Conservation (phyloP, 2,888 invertebrate genomes). For the Amiota communis region DNA sequence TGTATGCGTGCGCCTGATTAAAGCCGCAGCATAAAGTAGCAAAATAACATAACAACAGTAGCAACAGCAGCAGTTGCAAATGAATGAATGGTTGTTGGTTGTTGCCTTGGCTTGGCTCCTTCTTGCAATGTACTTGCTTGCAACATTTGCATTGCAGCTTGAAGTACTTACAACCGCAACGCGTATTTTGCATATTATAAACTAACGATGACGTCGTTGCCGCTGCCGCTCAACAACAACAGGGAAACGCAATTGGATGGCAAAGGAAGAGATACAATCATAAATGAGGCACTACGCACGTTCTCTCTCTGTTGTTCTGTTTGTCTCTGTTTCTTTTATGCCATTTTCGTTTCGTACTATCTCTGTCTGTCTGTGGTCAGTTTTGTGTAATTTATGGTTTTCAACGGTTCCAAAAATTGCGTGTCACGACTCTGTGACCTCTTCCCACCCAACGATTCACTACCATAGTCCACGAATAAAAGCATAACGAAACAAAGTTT, state of each 20-base stretch:
- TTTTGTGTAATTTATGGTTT: slow-evolving; percentile 62
- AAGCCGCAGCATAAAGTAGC: not conserved
- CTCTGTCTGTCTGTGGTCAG: slow-evolving; percentile 42
- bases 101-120: no score
- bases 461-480: no score
- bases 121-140: no score
- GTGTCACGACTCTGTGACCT: slow-evolving; percentile 24
- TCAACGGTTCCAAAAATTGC: slow-evolving; percentile 45
- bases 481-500: not conserved
- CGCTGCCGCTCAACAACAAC: no score
- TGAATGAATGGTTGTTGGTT: not conserved
- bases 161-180: slow-evolving; percentile 10
- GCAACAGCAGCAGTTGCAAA: slow-evolving; percentile 1
- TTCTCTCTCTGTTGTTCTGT: not conserved
- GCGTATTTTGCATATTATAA: slow-evolving; percentile 56
- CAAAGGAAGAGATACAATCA: not conserved
- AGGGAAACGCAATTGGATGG: not conserved
- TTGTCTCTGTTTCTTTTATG: not conserved
- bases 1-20: not conserved
- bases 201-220: slow-evolving; percentile 29
- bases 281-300: slow-evolving; percentile 11
- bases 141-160: not conserved
- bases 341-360: not conserved
- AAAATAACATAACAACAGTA: not conserved
- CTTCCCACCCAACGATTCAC: no score